These are phyloP conservation scores for Dermatemys mawii DNA, from an alignment of 2,113 vertebrate genomes.

Conservation along the genomic window DNA sequence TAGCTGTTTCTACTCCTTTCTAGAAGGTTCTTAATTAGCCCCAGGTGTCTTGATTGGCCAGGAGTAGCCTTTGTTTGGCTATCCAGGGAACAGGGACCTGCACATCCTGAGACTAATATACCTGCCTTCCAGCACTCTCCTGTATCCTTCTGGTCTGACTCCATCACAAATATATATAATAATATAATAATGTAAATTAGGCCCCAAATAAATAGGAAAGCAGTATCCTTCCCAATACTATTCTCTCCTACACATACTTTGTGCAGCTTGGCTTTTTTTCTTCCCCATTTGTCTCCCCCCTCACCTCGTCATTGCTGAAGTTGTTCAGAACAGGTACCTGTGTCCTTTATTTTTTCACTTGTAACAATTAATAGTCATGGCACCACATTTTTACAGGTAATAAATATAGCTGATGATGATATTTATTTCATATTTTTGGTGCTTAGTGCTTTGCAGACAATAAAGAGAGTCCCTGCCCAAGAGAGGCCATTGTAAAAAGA, in stretches of 20 bases:
- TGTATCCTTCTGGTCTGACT: no score
- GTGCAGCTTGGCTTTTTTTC: neutral
- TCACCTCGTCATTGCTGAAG: neutral
- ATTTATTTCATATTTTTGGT: neutral
- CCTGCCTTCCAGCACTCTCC: no score
- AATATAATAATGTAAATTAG: no score
- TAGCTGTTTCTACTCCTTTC: no score
- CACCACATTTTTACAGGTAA: neutral
- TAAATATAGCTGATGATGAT: neutral
- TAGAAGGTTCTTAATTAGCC: no score
- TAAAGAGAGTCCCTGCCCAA: neutral
- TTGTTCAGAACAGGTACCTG: no score
- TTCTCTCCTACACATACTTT: neutral
- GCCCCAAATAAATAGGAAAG: neutral
- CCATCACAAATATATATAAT: no score
- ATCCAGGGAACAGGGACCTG: no score
- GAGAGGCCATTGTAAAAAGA: neutral
- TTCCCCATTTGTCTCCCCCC: rapidly evolving
- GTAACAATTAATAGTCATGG: neutral
- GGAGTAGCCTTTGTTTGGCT: no score
- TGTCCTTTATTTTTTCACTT: neutral
- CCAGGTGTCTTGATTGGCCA: no score
- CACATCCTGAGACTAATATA: no score
- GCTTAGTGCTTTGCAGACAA: neutral
- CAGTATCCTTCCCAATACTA: neutral